phyloP scores from a whole-genome alignment of 2,888 invertebrate genomes.

The Leptopilina syphax region DNA sequence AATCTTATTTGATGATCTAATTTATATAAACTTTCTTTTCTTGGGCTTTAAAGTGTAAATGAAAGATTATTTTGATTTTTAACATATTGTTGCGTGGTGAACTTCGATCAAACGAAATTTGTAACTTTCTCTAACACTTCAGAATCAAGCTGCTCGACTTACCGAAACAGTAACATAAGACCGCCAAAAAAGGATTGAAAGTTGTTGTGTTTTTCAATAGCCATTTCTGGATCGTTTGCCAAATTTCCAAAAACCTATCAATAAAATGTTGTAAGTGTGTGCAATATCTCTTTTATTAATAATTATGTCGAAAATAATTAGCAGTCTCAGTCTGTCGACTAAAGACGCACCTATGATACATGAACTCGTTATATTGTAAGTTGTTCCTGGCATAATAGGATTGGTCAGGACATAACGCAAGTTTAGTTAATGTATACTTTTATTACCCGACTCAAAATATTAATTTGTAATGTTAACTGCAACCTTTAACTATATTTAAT shows the following conservation, averaged over 20 bases:
- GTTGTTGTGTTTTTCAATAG: slow-evolving; percentile 96
- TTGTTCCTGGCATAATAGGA: too few species aligned
- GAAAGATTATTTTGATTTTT: neutral
- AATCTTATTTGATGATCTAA: neutral
- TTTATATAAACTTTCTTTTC: neutral
- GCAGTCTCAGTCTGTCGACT: too few species aligned
- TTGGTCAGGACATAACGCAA: too few species aligned
- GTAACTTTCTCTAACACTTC: slow-evolving; percentile 46
- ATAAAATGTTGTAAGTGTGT: slow-evolving; percentile 63
- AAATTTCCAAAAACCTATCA: slow-evolving; percentile 96
- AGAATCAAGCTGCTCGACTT: slow-evolving; percentile 78
- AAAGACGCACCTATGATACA: too few species aligned
- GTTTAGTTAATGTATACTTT: too few species aligned
- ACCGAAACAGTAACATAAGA: slow-evolving; percentile 95
- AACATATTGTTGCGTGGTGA: slow-evolving; percentile 17
- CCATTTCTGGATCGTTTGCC: slow-evolving; percentile 88
- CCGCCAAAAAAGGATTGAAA: slow-evolving; percentile 95
- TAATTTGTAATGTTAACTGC: too few species aligned
- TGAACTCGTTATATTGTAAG: too few species aligned
- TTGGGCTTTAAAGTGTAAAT: neutral
- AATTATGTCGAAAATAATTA: neutral
- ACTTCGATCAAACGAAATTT: slow-evolving; percentile 31
- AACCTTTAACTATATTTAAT: too few species aligned
- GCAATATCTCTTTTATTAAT: neutral
- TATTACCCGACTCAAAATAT: too few species aligned